Base-by-base conservation (phyloP, 2,113 vertebrate genomes). In the Puntigrus tetrazona region DNA sequence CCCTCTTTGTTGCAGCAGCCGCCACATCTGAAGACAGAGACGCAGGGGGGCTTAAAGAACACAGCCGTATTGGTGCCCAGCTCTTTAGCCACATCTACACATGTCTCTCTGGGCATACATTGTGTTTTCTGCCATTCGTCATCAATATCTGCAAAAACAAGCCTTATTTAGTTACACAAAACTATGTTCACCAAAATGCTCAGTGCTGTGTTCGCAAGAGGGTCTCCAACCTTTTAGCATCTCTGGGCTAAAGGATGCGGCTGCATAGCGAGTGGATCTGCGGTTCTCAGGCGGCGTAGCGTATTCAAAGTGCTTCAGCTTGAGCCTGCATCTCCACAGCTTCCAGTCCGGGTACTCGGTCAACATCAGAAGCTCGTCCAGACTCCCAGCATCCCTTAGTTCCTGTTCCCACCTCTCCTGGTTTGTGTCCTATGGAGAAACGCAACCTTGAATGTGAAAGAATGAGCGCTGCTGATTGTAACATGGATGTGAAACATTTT, bases 91-190 rank as follows among this genome's bases (percentile, higher is more conserved):
- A 99, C 96, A 73, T 99, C 97, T 5, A 99, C 94, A 0, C 96
- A 98, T 0, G 96, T 96, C 93, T 99, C 97, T 89, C 97, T 93
- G 36, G 98, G 98, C 91, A 95, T 95, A 27, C 97, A 99, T 88
- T 98, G 98, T 13, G 96, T 99, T 86, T 95, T 94, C 91, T 97
- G 97, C 98, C 98, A 99, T 89, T 99, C 98, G 41, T 98, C 97
- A 63, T 98, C 97, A 88, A 99, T 97, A 84, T 96, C 98, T 99
- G 84, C 22, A 84, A 14, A 29, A 5, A 25, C 87, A 34, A 18
- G 22, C n/a, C 36, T 8, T 11, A 22, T 6, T 25, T 41, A 57
- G 52, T 22, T 43, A 25, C 69, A 73, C n/a, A 72, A 72, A 25
- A 38, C 20, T 1, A 4, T 69, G 47, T 8, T 4, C 29, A 72